Base-by-base conservation (phyloP, 2,797 vertebrate genomes). In the Chrosomus eos region DNA sequence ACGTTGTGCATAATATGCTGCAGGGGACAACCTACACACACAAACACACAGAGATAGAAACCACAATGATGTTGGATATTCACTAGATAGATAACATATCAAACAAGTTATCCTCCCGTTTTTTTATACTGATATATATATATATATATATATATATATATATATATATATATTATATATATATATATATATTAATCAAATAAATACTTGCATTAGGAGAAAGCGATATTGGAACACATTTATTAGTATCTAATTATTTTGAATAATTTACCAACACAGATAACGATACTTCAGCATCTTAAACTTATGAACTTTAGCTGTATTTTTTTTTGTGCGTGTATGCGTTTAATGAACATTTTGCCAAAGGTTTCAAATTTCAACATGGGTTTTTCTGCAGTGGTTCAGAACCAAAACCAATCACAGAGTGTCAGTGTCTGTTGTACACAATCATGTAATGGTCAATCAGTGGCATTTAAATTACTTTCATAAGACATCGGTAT, bases 1-100 rank as follows among this genome's bases (percentile, higher is more conserved):
- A 88, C 97, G 96, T 95, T 99, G 97, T 89, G 98, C 98, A 70
- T 99, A 99, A 94, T 98, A 99, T 2, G 97, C 97, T 89, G 97
- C 97, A 82, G 98, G 98, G 89, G 97, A 99, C 83, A 99, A 96
- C 89, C 98, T 99, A 93, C 85, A 82, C 26, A 76, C 38, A 23
- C 33, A 77, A 14, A 55, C 31, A 68, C 28, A 80, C 60, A 67
- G 3, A 72, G 33, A 71, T 1, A 71, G 8, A 81, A 58, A 38
- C 33, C 51, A 71, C 5, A 31, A 23, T 45, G 45, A 31, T 48
- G 76, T 71, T 40, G 62, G 26, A 55, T 36, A 45, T 72, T 60
- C 14, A 43, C 9, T 33, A 40, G 18, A 64, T 26, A 62, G 26
- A 62, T 28, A 45, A n/a, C 38, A 48, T 16, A 21, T 28, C 26